Percentiles rank a stretch among this genome's conserved stretches.
These are phyloP conservation scores for Sigmodon hispidus DNA, from an alignment of 2,113 vertebrate genomes.

Conservation along the genomic window DNA sequence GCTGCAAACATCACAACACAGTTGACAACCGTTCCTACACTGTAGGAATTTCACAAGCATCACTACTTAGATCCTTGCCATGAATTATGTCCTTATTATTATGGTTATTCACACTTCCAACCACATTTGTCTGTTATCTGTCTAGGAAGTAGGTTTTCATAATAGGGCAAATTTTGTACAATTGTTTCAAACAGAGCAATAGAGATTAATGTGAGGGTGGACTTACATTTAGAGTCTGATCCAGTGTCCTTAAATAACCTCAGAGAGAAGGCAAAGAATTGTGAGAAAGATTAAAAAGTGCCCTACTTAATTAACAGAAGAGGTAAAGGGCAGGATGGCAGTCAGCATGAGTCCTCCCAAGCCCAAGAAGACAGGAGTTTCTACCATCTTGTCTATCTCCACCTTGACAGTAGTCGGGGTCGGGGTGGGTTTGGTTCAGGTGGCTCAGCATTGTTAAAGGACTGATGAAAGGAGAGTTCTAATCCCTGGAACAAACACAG, in stretches of 20 bases:
- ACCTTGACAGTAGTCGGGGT: accelerated
- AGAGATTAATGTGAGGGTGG: too few species aligned
- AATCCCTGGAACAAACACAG: background rate
- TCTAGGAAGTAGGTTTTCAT: background rate
- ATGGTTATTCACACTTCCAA: background rate
- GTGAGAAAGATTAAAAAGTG: background rate
- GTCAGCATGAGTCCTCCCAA: background rate
- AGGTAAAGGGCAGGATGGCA: background rate
- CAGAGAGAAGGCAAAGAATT: background rate
- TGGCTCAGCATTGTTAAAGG: background rate
- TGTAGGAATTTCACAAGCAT: slow-evolving; percentile 18
- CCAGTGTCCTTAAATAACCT: background rate
- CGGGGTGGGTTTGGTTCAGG: background rate
- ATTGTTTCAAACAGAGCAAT: slow-evolving; percentile 32
- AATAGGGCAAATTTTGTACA: background rate
- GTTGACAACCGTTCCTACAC: background rate
- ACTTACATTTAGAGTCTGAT: background rate
- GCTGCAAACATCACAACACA: background rate
- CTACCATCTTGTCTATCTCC: background rate
- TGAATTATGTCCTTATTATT: slow-evolving; percentile 7
- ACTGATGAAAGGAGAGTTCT: background rate
- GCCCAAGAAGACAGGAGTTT: background rate
- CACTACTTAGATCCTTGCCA: background rate
- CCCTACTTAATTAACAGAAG: background rate
- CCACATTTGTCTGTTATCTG: background rate